Evolutionary conservation across 2,888 invertebrate species (phyloP).

Genomic region (Drosophila eohydei): DNA sequence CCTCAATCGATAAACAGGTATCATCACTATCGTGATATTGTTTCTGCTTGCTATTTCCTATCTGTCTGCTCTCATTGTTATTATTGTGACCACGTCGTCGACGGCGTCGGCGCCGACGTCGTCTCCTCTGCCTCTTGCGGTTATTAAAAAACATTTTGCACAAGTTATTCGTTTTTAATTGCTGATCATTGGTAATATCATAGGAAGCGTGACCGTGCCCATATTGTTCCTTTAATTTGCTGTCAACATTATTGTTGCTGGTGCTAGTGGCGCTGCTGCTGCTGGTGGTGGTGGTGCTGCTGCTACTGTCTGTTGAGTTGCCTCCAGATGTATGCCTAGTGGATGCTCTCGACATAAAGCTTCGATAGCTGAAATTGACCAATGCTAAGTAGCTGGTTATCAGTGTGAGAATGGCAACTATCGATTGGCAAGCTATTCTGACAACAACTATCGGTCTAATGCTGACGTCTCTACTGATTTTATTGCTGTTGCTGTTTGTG

Average conservation of each 20-base stretch:
- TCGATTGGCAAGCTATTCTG: constrained; percentile 46
- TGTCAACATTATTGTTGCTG: constrained; percentile 10
- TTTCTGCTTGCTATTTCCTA: constrained; percentile 20
- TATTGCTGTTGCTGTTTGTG: neutral
- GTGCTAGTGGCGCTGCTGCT: neutral
- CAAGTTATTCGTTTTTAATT: constrained; percentile 67
- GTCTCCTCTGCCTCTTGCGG: constrained; percentile 62
- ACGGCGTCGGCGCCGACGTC: constrained; percentile 59
- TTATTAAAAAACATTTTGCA: constrained; percentile 71
- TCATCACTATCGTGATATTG: constrained; percentile 20
- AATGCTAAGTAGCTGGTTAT: constrained; percentile 42
- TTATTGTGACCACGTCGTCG: constrained; percentile 57
- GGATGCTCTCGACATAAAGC: neutral
- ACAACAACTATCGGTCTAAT: constrained; percentile 32
- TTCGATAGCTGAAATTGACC: constrained; percentile 12
- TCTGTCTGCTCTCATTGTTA: constrained; percentile 22
- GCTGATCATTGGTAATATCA: constrained; percentile 70
- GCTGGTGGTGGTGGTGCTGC: neutral
- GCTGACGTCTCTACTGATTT: neutral
- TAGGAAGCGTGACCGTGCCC: constrained; percentile 51
- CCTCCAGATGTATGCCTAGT: neutral
- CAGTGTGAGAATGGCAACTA: constrained; percentile 36
- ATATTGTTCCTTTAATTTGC: constrained; percentile 45
- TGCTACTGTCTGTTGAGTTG: neutral
- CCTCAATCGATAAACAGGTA: constrained; percentile 37